Percentiles rank a stretch among this genome's conserved stretches.
Evolutionary conservation across 2,113 vertebrate species (phyloP).

Genomic region (Psophia crepitans): DNA sequence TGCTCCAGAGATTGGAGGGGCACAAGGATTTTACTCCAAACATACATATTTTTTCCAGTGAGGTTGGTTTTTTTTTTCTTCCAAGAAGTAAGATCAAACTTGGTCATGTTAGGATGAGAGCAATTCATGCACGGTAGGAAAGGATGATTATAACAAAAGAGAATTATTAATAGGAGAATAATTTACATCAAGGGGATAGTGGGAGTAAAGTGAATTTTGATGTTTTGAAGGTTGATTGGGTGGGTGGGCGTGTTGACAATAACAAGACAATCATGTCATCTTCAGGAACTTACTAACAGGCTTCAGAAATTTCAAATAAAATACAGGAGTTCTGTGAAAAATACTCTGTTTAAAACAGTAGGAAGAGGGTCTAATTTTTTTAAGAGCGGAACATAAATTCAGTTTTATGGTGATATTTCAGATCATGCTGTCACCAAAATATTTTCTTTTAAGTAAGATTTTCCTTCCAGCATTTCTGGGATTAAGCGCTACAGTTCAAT

Average conservation of each 20-base stretch:
- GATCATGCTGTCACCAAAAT: neutral
- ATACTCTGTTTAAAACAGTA: neutral
- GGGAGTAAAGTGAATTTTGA: constrained; percentile 56
- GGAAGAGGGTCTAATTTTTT: neutral
- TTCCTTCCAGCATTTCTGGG: neutral
- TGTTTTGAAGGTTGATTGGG: constrained; percentile 55
- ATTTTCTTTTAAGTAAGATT: neutral
- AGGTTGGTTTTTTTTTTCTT: neutral
- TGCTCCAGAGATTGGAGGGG: neutral
- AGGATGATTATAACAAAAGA: constrained; percentile 46
- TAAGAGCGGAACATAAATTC: neutral
- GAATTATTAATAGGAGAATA: constrained; percentile 64
- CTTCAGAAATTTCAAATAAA: neutral
- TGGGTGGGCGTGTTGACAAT: constrained; percentile 55
- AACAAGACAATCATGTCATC: constrained; percentile 53
- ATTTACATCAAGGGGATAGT: constrained; percentile 53
- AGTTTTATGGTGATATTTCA: neutral
- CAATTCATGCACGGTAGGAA: neutral
- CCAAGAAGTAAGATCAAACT: neutral
- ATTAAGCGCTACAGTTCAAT: neutral
- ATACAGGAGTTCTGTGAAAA: neutral
- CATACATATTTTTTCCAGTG: neutral
- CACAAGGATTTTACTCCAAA: neutral
- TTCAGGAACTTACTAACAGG: neutral
- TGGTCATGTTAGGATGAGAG: neutral